Base-by-base conservation (phyloP, 1,140 invertebrate species). In the Microvelia longipes region DNA sequence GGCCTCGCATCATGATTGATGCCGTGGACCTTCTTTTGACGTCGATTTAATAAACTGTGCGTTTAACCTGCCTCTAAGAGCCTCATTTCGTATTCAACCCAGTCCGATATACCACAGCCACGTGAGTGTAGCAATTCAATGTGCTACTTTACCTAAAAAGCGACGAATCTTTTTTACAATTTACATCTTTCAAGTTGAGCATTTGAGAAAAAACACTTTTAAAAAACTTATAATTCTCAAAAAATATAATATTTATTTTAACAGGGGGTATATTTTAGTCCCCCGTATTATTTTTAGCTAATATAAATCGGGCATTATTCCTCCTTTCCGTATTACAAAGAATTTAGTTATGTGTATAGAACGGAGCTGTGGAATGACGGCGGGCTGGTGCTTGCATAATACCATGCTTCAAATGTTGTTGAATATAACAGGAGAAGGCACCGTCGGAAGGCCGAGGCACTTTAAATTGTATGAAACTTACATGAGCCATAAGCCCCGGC, bases 391-490 rank as follows among this genome's bases (percentile, higher is more conserved):
- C 71, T 72, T 72, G 73, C 73, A 74, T 74, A 74, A 74, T 74
- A 71, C 74, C 63, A 30, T 68, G 67, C 71, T 71, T 69, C 69
- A 70, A 74, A 74, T 73, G 73, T 73, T 74, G 72, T 72, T 73
- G 72, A 73, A 73, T 74, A 74, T 73, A 73, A 72, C 72, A 73
- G 70, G 66, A 73, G 72, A 64, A 64, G 35, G 26, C 50, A 60
- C 63, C 60, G 28, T 29, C 28, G 29, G 66, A 69, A 67, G 70
- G 67, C 71, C 64, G 68, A 72, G 73, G 73, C 73, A 76, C 75
- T 77, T 77, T 77, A 77, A 77, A 77, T 77, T 77, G 76, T 77
- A 77, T 77, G 77, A 77, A 77, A 77, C 74, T 76, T 77, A 76
- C 77, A 77, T 77, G 77, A 77, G 77, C 73, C 74, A 73, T 74